Base-by-base conservation (phyloP, 2,888 invertebrate genomes). In the Conus canariensis region DNA sequence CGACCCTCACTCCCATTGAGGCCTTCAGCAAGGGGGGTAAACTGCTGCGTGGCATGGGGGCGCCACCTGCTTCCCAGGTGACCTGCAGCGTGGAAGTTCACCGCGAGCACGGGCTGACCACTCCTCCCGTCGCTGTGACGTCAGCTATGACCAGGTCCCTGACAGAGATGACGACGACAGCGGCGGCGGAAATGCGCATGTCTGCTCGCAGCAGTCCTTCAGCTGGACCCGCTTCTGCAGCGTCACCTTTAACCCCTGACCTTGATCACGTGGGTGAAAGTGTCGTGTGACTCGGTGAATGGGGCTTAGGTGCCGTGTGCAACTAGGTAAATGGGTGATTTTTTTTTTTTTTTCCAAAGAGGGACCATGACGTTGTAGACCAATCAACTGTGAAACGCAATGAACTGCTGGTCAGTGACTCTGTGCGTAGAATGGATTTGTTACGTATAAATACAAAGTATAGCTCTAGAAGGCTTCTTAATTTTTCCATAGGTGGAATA, bases 1-100 rank as follows among this genome's bases (percentile, higher is more conserved):
- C 77, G 7, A 64, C 64, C 64, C 30, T 80, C 80, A 80, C 80
- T 10, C 82, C 82, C 58, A 83, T 83, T n/a, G 82, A 83, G 22
- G 82, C 56, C 12, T 56, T 19, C 22, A 12, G 82, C 82, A 22
- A 58, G 82, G 82, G 82, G 25, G 82, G 22, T 25, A 83, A 58
- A 9, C 22, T 83, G 82, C 80, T 16, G 30, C 22, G 19, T 12
- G 82, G 82, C 19, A 12, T 80, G 80, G 77, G 30, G 77, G 77
- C 77, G 30, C 82, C 58, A 25, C 82, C 58, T 56, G 7, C 8
- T 56, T 6, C 82, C 9, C 56, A 25, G 6, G 70, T 70, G 70
- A 70, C 70, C 19, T 70, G 70, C 70, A 70, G 19, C 70, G 70
- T 22, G 22, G 70, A 70, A 22, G 30, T 80, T 30, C 77, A 80